Evolutionary conservation across 1,140 invertebrate genomes (phyloP).

Genomic region (Drosophila kohkoa): DNA sequence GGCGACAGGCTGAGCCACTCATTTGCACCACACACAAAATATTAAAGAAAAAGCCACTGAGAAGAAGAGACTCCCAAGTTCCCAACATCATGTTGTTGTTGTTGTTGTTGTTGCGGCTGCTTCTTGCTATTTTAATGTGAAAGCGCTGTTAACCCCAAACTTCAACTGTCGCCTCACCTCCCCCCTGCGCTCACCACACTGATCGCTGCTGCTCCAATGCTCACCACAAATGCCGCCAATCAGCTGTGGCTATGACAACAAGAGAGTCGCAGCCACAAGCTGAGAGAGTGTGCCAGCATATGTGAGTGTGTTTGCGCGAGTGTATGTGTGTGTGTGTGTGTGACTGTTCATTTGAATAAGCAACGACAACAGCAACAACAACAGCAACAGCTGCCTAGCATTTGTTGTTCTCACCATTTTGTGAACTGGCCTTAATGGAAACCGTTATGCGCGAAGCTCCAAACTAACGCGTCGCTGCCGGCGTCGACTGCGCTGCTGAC

Average conservation of each 20-base stretch:
- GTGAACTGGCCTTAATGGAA: constrained; percentile 82
- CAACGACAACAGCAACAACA: constrained; percentile 30
- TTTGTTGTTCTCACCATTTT: constrained; percentile 68
- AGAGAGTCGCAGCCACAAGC: constrained; percentile 34
- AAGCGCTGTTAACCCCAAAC: constrained; percentile 78
- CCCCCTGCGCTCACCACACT: not conserved
- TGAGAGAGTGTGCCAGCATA: constrained; percentile 36
- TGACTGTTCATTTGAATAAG: constrained; percentile 76
- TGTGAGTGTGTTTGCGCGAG: constrained; percentile 7
- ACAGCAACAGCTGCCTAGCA: constrained; percentile 52
- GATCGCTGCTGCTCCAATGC: not conserved
- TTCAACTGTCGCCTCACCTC: constrained; percentile 13
- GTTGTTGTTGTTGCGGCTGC: constrained; percentile 53
- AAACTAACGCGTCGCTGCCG: constrained; percentile 35
- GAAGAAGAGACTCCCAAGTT: constrained; percentile 38
- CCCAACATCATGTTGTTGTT: constrained; percentile 6
- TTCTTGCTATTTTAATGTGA: constrained; percentile 83
- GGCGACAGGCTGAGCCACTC: constrained; percentile 65
- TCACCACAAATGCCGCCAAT: constrained; percentile 69
- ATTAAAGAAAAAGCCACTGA: constrained; percentile 71
- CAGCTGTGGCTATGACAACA: constrained; percentile 70
- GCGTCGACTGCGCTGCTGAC: constrained; percentile 31
- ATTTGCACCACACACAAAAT: constrained; percentile 73
- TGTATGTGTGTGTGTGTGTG: constrained; percentile 44
- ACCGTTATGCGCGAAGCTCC: constrained; percentile 76